Evolutionary conservation across 2,888 invertebrate species (phyloP).

Genomic region (Trisateles emortualis): DNA sequence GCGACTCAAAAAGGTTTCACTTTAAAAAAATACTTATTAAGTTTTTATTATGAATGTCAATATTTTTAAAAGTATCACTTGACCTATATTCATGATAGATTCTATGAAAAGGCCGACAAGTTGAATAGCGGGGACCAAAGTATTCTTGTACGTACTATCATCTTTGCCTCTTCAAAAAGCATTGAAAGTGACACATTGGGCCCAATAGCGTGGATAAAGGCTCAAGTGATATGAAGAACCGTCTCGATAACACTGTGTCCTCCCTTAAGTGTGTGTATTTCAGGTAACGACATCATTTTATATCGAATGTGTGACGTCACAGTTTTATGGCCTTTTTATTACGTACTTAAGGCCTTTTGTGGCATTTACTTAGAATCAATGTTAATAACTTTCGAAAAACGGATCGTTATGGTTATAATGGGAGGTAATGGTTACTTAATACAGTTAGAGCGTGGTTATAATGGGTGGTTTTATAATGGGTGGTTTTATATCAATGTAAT

Average conservation of each 20-base stretch:
- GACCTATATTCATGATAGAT: neutral
- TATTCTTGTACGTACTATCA: constrained; percentile 15
- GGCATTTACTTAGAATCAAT: constrained; percentile 49
- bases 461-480: no score
- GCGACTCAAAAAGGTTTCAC: no score
- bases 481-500: constrained; percentile 14
- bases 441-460: constrained; percentile 12
- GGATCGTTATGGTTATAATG: constrained; percentile 13
- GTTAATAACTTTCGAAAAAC: constrained; percentile 42
- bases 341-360: constrained; percentile 38
- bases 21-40: no score
- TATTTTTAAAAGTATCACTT: neutral
- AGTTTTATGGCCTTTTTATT: constrained; percentile 57
- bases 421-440: constrained; percentile 21
- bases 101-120: constrained; percentile 7
- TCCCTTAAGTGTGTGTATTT: constrained; percentile 54
- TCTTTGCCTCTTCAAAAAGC: constrained; percentile 19
- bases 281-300: constrained; percentile 61
- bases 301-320: constrained; percentile 50
- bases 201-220: constrained; percentile 28
- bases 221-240: constrained; percentile 35
- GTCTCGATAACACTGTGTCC: constrained; percentile 35
- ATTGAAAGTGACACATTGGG: constrained; percentile 14
- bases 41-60: neutral
- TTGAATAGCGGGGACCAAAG: constrained; percentile 3